A percentile compares a stretch with the other conserved stretches of the same genome.
phyloP scores from a whole-genome alignment of 37 sponge, comb jelly and placozoan species.

The Haliclona indistincta region DNA sequence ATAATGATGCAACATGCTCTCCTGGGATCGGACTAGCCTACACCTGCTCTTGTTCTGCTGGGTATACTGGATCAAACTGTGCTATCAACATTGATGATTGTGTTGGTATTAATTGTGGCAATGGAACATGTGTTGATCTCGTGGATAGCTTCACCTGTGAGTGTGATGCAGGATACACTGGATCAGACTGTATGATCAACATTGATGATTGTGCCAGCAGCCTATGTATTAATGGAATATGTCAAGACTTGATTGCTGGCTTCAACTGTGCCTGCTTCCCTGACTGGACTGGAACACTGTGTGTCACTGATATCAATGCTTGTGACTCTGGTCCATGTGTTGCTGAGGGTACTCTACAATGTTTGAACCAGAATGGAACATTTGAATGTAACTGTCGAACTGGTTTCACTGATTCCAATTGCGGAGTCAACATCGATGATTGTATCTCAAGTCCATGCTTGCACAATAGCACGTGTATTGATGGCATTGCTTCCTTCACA shows the following conservation, averaged over 20 bases:
- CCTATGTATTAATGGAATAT: slow-evolving; percentile 38
- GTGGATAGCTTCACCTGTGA: slow-evolving; percentile 15
- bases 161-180: slow-evolving; percentile 47
- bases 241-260: not conserved
- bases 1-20: slow-evolving; percentile 40
- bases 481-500: not conserved
- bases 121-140: slow-evolving; percentile 19
- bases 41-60: slow-evolving; percentile 31
- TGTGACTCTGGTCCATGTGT: slow-evolving; percentile 31
- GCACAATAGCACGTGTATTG: slow-evolving; percentile 17
- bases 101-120: slow-evolving; percentile 6
- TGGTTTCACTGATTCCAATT: slow-evolving; percentile 30
- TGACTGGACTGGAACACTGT: slow-evolving; percentile 6
- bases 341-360: slow-evolving; percentile 1
- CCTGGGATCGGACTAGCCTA: not conserved
- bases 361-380: slow-evolving; percentile 22
- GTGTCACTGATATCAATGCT: not conserved
- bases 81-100: slow-evolving; percentile 38
- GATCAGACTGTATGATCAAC: slow-evolving; percentile 27
- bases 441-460: slow-evolving; percentile 24
- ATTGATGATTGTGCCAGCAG: slow-evolving; percentile 37
- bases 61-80: slow-evolving; percentile 32
- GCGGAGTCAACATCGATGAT: slow-evolving; percentile 4
- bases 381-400: slow-evolving; percentile 16
- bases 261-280: not conserved